Conservation (phyloP, 2,113 vertebrate species). For the Prinia subflava region DNA sequence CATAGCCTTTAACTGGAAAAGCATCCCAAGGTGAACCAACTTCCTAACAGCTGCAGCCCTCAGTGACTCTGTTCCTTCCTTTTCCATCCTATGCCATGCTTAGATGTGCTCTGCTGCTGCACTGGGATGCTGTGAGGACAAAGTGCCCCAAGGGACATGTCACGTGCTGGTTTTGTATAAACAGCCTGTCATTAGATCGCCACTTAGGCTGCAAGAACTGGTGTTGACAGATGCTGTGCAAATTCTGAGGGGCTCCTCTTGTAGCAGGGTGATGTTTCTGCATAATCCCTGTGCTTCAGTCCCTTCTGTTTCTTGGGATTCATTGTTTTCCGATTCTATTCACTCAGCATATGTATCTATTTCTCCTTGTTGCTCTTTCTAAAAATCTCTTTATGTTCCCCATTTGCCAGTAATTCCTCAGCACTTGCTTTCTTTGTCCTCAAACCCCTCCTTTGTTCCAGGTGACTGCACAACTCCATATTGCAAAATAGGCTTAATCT, state of each 20-base stretch:
- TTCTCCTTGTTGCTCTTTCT: not conserved
- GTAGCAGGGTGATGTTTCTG: not conserved
- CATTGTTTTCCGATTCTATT: not conserved
- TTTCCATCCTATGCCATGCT: not conserved
- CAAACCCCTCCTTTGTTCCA: slow-evolving; percentile 45
- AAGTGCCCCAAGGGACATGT: not conserved
- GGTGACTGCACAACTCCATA: not conserved
- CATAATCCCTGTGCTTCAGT: not conserved
- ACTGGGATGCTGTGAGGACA: not conserved
- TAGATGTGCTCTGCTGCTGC: not conserved
- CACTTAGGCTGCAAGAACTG: not conserved
- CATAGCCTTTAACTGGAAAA: not conserved
- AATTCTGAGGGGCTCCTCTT: not conserved
- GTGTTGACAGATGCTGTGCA: not conserved
- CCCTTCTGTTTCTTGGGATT: not conserved
- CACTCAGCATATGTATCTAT: not conserved
- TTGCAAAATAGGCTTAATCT: slow-evolving; percentile 49
- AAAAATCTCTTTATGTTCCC: not conserved
- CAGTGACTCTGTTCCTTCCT: not conserved
- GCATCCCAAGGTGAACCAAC: not conserved
- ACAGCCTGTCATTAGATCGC: not conserved
- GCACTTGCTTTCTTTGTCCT: slow-evolving; percentile 6
- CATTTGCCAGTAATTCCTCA: not conserved
- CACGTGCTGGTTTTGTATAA: not conserved
- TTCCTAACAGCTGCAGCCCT: not conserved